phyloP scores from a whole-genome alignment of 2,113 vertebrate species.

The Odocoileus hemionus region DNA sequence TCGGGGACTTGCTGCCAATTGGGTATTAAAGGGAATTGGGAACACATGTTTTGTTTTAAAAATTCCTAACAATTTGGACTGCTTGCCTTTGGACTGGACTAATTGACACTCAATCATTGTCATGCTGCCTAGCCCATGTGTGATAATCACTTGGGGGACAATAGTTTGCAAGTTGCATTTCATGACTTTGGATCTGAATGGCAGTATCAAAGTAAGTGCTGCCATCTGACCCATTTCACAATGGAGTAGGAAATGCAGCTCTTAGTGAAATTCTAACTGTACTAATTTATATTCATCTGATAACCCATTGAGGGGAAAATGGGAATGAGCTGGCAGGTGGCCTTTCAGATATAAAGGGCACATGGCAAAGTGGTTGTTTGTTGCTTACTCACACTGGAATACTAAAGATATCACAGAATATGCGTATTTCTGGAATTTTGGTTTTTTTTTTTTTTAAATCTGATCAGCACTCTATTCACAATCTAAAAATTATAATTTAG shows the following conservation, averaged over 20 bases:
- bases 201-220: background rate
- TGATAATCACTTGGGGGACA: slow-evolving; percentile 14
- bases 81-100: slow-evolving; percentile 20
- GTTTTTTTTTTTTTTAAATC: background rate
- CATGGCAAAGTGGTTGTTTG: slow-evolving; percentile 52
- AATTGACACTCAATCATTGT: slow-evolving; percentile 37
- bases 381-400: slow-evolving; percentile 66
- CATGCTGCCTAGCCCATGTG: background rate
- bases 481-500: slow-evolving; percentile 48
- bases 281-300: slow-evolving; percentile 70
- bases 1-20: background rate
- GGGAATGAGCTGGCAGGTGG: slow-evolving; percentile 73
- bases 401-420: slow-evolving; percentile 2
- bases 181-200: slow-evolving; percentile 36
- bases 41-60: slow-evolving; percentile 30
- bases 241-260: background rate
- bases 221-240: slow-evolving; percentile 13
- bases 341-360: slow-evolving; percentile 77
- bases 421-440: slow-evolving; percentile 38
- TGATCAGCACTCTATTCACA: slow-evolving; percentile 25
- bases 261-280: slow-evolving; percentile 36
- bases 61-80: background rate
- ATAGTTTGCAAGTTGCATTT: background rate
- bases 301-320: slow-evolving; percentile 42
- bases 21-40: background rate